Evolutionary conservation across 2,113 vertebrate species (phyloP).

Genomic region (Xenopus laevis): DNA sequence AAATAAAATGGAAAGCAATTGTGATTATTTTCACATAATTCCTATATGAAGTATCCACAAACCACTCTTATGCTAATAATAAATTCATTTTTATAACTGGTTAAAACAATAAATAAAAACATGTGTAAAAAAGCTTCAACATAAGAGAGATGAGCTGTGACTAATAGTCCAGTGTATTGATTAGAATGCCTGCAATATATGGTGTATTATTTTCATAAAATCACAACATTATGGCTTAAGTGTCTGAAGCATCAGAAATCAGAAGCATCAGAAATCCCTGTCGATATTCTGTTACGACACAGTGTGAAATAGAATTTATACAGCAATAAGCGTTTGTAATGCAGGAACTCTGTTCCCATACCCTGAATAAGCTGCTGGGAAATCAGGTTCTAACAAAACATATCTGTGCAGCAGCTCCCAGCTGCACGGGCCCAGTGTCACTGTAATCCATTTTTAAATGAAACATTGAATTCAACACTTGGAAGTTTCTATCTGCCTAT

Average conservation of each 20-base stretch:
- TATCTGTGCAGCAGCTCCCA: constrained; percentile 42
- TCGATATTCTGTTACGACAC: not conserved
- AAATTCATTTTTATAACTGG: too few species aligned
- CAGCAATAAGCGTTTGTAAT: constrained; percentile 34
- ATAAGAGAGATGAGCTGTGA: too few species aligned
- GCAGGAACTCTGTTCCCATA: constrained; percentile 43
- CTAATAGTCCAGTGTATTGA: too few species aligned
- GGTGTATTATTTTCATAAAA: too few species aligned
- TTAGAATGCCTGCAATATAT: too few species aligned
- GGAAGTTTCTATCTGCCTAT: too few species aligned
- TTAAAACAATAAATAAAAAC: too few species aligned
- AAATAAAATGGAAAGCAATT: too few species aligned
- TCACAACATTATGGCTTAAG: constrained; percentile 6
- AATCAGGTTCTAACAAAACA: constrained; percentile 40
- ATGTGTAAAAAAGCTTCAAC: too few species aligned
- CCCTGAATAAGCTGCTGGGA: constrained; percentile 3
- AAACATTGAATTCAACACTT: constrained; percentile 52
- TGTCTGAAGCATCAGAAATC: constrained; percentile 15
- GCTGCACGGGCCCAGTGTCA: constrained; percentile 37
- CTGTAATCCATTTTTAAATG: constrained; percentile 51
- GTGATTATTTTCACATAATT: too few species aligned
- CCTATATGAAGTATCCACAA: too few species aligned
- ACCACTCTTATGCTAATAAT: too few species aligned
- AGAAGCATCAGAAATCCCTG: constrained; percentile 30
- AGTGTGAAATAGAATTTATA: constrained; percentile 39